Evolutionary conservation across 2,113 vertebrate genomes (phyloP).

Genomic region (Atlantisia rogersi): DNA sequence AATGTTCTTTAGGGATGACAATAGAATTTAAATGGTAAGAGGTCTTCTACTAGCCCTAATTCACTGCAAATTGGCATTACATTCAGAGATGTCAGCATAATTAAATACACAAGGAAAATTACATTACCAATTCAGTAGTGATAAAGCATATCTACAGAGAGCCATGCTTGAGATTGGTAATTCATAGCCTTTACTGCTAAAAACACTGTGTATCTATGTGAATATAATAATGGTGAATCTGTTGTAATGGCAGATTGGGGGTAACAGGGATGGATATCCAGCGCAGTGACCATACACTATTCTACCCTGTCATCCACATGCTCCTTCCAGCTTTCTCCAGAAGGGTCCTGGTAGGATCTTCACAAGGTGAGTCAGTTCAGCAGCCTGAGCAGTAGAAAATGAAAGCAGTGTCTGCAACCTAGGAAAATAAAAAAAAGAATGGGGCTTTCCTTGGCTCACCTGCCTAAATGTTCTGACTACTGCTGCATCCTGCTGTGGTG

Average conservation of each 20-base stretch:
- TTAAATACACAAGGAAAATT: neutral
- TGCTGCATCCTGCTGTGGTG: neutral
- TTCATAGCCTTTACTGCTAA: neutral
- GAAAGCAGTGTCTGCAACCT: neutral
- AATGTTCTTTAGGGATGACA: neutral
- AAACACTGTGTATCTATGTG: neutral
- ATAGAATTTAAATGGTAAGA: neutral
- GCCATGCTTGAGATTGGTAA: neutral
- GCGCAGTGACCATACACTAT: fast-evolving
- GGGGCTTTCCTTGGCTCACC: neutral
- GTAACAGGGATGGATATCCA: neutral
- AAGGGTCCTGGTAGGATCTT: neutral
- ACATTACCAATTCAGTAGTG: neutral
- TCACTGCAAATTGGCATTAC: neutral
- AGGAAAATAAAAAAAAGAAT: neutral
- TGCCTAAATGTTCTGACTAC: neutral
- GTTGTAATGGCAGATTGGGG: neutral
- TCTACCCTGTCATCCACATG: neutral
- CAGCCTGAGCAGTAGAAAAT: neutral
- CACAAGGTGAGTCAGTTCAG: neutral
- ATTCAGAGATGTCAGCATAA: neutral
- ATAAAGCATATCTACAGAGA: neutral
- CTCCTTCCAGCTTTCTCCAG: neutral
- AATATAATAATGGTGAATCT: neutral
- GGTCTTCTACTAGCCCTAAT: neutral